These are phyloP conservation scores for Perodicticus potto DNA, from an alignment of 2,797 vertebrate genomes.

Conservation along the genomic window DNA sequence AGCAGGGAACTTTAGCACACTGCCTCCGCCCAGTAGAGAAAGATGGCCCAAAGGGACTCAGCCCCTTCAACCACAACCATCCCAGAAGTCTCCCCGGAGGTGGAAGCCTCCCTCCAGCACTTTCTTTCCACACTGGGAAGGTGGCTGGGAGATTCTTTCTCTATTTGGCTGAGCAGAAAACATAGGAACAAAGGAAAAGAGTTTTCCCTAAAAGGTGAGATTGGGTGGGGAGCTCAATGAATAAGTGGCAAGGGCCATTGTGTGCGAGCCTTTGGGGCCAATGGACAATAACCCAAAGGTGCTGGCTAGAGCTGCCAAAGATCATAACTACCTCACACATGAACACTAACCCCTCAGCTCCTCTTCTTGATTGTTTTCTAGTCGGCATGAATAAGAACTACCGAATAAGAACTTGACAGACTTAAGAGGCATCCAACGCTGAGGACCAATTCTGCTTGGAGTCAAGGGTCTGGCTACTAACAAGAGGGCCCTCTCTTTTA, in stretches of 20 bases:
- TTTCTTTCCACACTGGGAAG: background rate
- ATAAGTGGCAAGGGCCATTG: background rate
- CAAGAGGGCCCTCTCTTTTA: background rate
- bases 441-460: background rate
- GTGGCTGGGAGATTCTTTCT: background rate
- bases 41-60: conserved; percentile 45
- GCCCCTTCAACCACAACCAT: background rate
- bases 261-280: background rate
- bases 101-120: background rate
- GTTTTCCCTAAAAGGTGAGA: background rate
- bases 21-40: conserved; percentile 60
- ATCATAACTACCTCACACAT: background rate
- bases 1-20: conserved; percentile 67
- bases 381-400: background rate
- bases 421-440: background rate
- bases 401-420: conserved; percentile 11
- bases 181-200: background rate
- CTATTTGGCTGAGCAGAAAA: conserved; percentile 4
- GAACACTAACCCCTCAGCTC: background rate
- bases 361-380: background rate
- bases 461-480: background rate
- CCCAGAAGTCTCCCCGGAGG: background rate
- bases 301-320: background rate
- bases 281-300: background rate
- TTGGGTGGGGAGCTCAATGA: background rate